phyloP scores from a whole-genome alignment of 2,888 invertebrate genomes.

The Atherix ibis region DNA sequence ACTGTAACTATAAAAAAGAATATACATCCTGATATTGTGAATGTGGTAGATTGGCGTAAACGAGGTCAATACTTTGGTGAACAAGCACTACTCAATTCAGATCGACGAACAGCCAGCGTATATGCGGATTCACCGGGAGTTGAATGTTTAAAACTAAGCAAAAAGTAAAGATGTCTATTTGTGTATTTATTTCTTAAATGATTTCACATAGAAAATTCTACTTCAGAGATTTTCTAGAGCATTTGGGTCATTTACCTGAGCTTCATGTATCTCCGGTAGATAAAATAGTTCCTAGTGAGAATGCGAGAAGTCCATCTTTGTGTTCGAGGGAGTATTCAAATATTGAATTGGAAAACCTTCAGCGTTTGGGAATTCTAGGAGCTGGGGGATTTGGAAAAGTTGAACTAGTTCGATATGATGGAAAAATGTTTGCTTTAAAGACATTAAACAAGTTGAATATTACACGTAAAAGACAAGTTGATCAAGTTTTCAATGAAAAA shows the following conservation, averaged over 20 bases:
- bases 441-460: conserved; percentile 80
- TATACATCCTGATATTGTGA: conserved; percentile 42
- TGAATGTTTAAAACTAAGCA: conserved; percentile 73
- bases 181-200: too few species aligned
- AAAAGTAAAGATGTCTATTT: conserved; percentile 50
- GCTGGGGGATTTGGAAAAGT: conserved; percentile 88
- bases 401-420: conserved; percentile 50
- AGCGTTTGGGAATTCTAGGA: conserved; percentile 71
- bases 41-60: conserved; percentile 50
- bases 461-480: conserved; percentile 74
- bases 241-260: conserved; percentile 54
- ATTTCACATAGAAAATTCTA: too few species aligned
- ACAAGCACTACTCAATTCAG: conserved; percentile 70
- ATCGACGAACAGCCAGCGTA: conserved; percentile 77
- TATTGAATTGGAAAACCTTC: conserved; percentile 61
- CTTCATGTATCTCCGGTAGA: conserved; percentile 22
- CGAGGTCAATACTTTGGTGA: conserved; percentile 83
- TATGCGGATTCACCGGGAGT: conserved; percentile 71
- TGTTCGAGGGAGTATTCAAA: conserved; percentile 41
- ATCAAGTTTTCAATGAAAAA: conserved; percentile 79
- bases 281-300: conserved; percentile 13
- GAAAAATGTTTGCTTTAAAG: conserved; percentile 62
- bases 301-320: conserved; percentile 20
- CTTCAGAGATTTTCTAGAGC: conserved; percentile 60
- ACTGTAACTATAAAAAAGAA: conserved; percentile 57